Evolutionary conservation across 1,140 invertebrate species (phyloP), one percentile per base, ranked within the genome.

Genomic region (Drosophila tristis): DNA sequence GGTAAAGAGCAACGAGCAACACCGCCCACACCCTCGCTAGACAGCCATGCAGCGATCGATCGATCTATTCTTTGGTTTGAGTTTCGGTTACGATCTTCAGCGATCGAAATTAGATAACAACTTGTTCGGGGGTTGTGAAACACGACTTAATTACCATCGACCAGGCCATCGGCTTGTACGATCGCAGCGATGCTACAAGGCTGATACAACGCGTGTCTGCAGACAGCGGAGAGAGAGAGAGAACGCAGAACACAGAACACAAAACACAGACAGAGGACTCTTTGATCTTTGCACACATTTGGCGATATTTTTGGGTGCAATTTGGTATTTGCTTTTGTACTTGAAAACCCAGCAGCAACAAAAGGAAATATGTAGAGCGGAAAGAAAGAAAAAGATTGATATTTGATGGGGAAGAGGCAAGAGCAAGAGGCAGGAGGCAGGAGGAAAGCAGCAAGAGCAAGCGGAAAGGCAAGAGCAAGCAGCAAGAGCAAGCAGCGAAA

Each of bases 141-240:
- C 89, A 91, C 68, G 89, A 81, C 78, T 91, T 91, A 91, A 91
- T 91, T 91, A 91, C 73, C 76, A 44, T 9, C 31, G 8, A 25
- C 23, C 23, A 25, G 2, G 1, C 23, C 8, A 31, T 31, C 31
- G 31, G 31, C 8, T 9, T 31, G 31, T 31, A 47, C 59, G 29
- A 74, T 74, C 71, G 55, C 20, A 20, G 1, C 20, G 20, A 20
- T 20, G 67, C 54, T 39, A 54, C 8, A 11, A 2, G 9, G 31
- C 23, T 25, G 23, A 25, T 25, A 25, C 2, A 42, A 35, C 31
- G 51, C 50, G 55, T 67, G 55, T 20, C 20, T 25, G 45, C 45
- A 31, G 8, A 31, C 7, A 31, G 8, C 20, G 2, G 20, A 2
- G 20, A 20, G 20, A 20, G 16, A 1, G 16, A 16, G 16, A 16